A percentile compares a stretch with the other conserved stretches of the same genome.
Evolutionary conservation across 2,113 vertebrate genomes (phyloP).

Genomic region (Callaeas wilsoni): DNA sequence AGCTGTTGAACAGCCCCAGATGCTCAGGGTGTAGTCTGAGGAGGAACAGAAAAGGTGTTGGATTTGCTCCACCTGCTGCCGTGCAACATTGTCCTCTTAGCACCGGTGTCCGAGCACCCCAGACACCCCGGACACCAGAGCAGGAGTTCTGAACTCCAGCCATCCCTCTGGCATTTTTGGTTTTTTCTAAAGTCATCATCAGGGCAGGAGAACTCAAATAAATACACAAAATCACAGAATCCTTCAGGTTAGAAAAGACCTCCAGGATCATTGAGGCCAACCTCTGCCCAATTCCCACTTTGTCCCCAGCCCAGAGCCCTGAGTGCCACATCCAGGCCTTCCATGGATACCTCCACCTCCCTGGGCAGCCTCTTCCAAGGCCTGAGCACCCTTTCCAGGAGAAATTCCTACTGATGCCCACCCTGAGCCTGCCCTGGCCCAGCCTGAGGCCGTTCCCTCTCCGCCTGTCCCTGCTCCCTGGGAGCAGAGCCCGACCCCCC

Average conservation of each 20-base stretch:
- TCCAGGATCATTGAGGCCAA: rapidly evolving
- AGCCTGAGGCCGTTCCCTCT: neutral
- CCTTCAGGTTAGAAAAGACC: neutral
- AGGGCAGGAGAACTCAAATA: neutral
- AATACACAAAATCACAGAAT: neutral
- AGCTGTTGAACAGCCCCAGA: neutral
- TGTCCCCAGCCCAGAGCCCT: neutral
- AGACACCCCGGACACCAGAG: neutral
- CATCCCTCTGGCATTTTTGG: neutral
- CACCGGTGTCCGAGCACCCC: rapidly evolving
- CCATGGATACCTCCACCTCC: neutral
- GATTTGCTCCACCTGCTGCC: neutral
- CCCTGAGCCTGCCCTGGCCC: neutral
- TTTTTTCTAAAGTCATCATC: neutral
- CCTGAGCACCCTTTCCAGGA: neutral
- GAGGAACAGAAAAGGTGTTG: neutral
- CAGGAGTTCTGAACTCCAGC: neutral
- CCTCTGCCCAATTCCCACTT: rapidly evolving
- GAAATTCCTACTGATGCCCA: neutral
- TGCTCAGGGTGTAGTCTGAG: neutral
- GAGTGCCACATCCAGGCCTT: rapidly evolving
- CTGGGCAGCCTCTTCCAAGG: neutral
- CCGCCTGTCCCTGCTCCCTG: neutral
- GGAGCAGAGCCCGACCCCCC: neutral
- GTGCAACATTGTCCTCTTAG: rapidly evolving